phyloP scores from a whole-genome alignment of 2,888 invertebrate species.

The Panopea generosa region DNA sequence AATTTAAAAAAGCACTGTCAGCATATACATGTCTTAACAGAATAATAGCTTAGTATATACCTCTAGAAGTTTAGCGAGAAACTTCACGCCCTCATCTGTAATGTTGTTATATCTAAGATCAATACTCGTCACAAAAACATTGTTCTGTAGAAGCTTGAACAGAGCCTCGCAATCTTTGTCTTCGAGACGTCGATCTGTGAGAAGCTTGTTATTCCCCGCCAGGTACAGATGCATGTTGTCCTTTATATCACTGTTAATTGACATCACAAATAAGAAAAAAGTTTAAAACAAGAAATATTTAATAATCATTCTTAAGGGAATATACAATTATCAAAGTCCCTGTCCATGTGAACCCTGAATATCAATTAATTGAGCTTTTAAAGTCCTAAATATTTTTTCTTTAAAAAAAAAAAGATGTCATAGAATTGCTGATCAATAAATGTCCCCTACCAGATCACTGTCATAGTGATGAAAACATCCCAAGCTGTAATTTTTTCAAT shows the following conservation, averaged over 20 bases:
- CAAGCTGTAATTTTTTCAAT: no score
- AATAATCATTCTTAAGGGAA: not conserved
- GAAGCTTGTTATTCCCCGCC: constrained; percentile 81
- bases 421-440: no score
- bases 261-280: no score
- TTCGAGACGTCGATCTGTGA: constrained; percentile 74
- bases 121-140: constrained; percentile 77
- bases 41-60: constrained; percentile 67
- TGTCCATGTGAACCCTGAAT: no score
- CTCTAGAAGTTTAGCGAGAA: constrained; percentile 79
- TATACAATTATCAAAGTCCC: not conserved
- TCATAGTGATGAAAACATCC: no score
- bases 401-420: no score
- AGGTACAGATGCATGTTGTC: constrained; percentile 76
- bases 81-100: constrained; percentile 80
- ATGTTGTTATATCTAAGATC: constrained; percentile 84
- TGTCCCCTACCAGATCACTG: no score
- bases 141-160: constrained; percentile 77
- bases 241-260: constrained; percentile 72
- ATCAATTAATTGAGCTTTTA: no score
- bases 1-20: no score
- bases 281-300: not conserved
- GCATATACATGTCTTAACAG: no score
- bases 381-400: no score
- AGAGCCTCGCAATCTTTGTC: constrained; percentile 79